Base-by-base conservation (phyloP, 2,113 vertebrate genomes). In the Epinephelus moara region DNA sequence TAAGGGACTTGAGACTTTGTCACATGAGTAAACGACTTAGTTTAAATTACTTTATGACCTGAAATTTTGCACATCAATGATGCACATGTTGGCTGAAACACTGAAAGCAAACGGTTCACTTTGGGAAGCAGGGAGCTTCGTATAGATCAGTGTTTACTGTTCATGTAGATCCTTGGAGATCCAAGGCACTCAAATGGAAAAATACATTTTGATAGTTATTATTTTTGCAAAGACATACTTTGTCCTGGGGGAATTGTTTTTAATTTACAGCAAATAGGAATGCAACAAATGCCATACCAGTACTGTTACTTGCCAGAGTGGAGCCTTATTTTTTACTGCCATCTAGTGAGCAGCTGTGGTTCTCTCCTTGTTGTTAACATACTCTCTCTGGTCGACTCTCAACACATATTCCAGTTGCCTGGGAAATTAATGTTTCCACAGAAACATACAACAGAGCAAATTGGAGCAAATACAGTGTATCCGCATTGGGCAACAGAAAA, bases 311-410 rank as follows among this genome's bases (percentile, higher is more conserved):
- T 57, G 13, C 18, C n/a, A 50, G 18, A 23, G 56, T 19, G n/a
- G 19, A 73, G 47, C 23, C 63, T 85, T 82, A 57, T 52, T 82
- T 47, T 74, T 64, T 85, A 89, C 87, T 90, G 90, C 91, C 91
- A 93, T 64, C 90, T 93, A 86, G 86, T 89, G 91, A 68, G 27
- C 49, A 63, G 27, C 4, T n/a, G 12, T 5, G 56, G 13, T 30
- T 57, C 30, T 56, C 53, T 55, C 17, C 9, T 8, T 45, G 23
- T 42, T 11, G 18, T 18, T 57, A 57, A 18, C 23, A 45, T 0
- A 0, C 40, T 14, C 42, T 18, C 14, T 37, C 6, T 2, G 1
- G 13, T 33, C 8, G 4, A 13, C 47, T 57, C 40, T 52, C 21
- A 49, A 14, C 21, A 42, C 14, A 64, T 11, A 42, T 50, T 21